Evolutionary conservation across 2,888 invertebrate species (phyloP).

Genomic region (Orthosia cruda): DNA sequence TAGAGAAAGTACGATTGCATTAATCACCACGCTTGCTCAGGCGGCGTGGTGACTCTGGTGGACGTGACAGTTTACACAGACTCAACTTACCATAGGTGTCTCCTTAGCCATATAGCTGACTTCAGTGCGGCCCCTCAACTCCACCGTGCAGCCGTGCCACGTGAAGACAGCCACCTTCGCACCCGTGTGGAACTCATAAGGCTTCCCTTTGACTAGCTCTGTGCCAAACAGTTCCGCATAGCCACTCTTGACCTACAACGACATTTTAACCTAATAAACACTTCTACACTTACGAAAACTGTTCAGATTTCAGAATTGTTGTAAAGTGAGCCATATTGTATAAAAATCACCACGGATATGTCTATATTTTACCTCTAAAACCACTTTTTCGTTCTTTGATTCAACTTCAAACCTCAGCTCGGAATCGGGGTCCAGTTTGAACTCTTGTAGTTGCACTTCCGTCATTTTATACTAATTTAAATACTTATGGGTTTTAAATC

Average conservation of each 20-base stretch:
- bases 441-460: slow-evolving; percentile 93
- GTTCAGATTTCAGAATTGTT: not conserved
- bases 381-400: slow-evolving; percentile 96
- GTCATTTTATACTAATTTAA: slow-evolving; percentile 79
- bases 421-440: slow-evolving; percentile 96
- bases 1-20: too few species aligned
- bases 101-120: slow-evolving; percentile 98
- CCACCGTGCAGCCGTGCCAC: slow-evolving; percentile 98
- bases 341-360: not conserved
- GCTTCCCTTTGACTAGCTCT: slow-evolving; percentile 98
- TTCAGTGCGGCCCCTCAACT: slow-evolving; percentile 97
- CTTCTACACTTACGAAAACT: not conserved
- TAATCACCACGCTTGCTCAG: too few species aligned
- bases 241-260: slow-evolving; percentile 95
- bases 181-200: slow-evolving; percentile 97
- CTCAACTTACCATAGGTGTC: slow-evolving; percentile 96
- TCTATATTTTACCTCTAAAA: slow-evolving; percentile 93
- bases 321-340: not conserved
- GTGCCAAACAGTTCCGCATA: slow-evolving; percentile 99
- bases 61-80: not conserved
- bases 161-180: slow-evolving; percentile 99
- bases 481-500: not conserved
- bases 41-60: too few species aligned
- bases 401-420: slow-evolving; percentile 99
- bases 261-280: slow-evolving; percentile 43